phyloP scores from a whole-genome alignment of 1,140 invertebrate species.

The Micrasema longulum region DNA sequence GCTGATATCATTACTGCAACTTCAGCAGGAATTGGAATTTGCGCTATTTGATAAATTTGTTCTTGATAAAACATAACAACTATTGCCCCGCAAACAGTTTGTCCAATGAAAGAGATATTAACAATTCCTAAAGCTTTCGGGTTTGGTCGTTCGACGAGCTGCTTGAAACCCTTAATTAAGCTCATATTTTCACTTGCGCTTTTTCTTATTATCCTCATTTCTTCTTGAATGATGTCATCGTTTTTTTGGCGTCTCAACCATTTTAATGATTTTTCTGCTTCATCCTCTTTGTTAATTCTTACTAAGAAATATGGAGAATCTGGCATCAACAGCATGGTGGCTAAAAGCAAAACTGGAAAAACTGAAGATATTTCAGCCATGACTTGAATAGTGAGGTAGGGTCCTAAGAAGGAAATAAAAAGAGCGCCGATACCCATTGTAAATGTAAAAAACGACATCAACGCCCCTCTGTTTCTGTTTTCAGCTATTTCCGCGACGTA shows the following conservation, averaged over 20 bases:
- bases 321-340: constrained; percentile 44
- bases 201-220: constrained; percentile 48
- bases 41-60: constrained; percentile 41
- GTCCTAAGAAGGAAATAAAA: constrained; percentile 45
- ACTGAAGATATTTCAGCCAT: constrained; percentile 50
- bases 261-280: constrained; percentile 44
- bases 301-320: constrained; percentile 51
- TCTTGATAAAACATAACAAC: constrained; percentile 52
- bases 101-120: constrained; percentile 42
- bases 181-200: constrained; percentile 39
- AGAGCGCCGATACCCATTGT: constrained; percentile 43
- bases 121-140: constrained; percentile 50
- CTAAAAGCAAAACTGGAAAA: constrained; percentile 47
- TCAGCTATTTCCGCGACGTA: constrained; percentile 52
- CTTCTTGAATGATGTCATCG: constrained; percentile 43
- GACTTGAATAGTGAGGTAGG: constrained; percentile 41
- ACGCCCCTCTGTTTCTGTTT: constrained; percentile 51
- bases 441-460: constrained; percentile 46
- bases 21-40: constrained; percentile 35
- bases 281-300: constrained; percentile 47
- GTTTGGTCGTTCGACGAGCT: constrained; percentile 45
- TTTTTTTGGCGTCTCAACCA: constrained; percentile 51
- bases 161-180: constrained; percentile 38
- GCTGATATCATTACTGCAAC: constrained; percentile 48
- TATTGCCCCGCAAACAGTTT: constrained; percentile 50